phyloP scores from a whole-genome alignment of 2,888 invertebrate genomes.

The Patella depressa region DNA sequence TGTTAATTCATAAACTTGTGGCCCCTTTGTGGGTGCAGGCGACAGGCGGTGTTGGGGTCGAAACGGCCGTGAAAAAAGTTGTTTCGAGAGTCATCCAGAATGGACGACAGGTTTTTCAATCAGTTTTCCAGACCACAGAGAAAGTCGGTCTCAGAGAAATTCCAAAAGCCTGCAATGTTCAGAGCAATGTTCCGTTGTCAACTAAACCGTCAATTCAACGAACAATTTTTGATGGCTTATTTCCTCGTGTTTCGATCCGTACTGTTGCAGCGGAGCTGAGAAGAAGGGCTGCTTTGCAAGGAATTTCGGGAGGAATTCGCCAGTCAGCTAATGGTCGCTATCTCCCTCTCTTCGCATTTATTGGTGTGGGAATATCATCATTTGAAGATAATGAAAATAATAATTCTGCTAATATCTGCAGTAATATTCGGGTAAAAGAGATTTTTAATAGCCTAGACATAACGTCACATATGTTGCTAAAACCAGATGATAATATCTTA shows the following conservation, averaged over 20 bases:
- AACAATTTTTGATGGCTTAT: constrained; percentile 22
- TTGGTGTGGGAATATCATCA: constrained; percentile 44
- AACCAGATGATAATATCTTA: no score
- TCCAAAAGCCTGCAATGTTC: constrained; percentile 12
- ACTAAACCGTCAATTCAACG: constrained; percentile 8
- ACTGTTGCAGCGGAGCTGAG: constrained; percentile 44
- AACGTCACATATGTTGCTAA: no score
- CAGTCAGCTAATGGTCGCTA: constrained; percentile 32
- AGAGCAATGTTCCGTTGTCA: not conserved
- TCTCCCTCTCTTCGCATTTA: constrained; percentile 47
- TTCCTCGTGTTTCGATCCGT: constrained; percentile 36
- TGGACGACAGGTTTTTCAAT: constrained; percentile 23
- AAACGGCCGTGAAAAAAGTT: not conserved
- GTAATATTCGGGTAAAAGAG: constrained; percentile 28
- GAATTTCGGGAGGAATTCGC: constrained; percentile 21
- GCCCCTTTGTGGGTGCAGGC: constrained; percentile 35
- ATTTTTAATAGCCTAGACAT: no score
- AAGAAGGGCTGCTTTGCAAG: constrained; percentile 42
- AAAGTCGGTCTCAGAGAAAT: constrained; percentile 11
- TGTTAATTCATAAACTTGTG: constrained; percentile 18
- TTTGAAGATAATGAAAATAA: constrained; percentile 27
- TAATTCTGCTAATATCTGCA: constrained; percentile 26
- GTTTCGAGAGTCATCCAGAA: constrained; percentile 21
- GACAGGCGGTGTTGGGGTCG: constrained; percentile 19
- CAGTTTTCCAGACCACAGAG: constrained; percentile 19